These are phyloP conservation scores for Thalpophila matura DNA, from an alignment of 2,888 invertebrate genomes.

Conservation along the genomic window DNA sequence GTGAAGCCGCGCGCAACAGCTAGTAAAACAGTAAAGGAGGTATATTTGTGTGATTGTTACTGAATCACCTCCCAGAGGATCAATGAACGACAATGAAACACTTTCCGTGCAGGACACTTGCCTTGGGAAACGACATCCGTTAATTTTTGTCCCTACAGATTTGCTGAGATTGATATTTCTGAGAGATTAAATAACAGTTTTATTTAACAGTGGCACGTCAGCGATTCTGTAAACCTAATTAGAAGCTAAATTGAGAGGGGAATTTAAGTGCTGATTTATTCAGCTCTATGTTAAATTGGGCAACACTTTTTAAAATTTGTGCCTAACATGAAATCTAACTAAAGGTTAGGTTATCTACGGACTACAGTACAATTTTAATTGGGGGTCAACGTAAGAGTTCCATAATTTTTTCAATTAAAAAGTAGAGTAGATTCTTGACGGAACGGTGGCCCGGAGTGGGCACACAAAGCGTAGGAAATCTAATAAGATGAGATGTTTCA, in stretches of 20 bases:
- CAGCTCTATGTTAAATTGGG: slow-evolving; percentile 9
- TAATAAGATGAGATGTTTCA: too few species aligned
- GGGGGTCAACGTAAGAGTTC: too few species aligned
- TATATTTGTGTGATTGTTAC: slow-evolving; percentile 53
- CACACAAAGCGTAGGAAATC: background rate
- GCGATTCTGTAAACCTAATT: slow-evolving; percentile 44
- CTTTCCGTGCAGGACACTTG: slow-evolving; percentile 43
- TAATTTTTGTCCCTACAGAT: slow-evolving; percentile 54
- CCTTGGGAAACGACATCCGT: slow-evolving; percentile 44
- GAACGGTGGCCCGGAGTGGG: background rate
- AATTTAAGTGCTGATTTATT: slow-evolving; percentile 32
- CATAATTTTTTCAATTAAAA: too few species aligned
- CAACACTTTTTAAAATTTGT: slow-evolving; percentile 27
- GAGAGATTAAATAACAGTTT: slow-evolving; percentile 37
- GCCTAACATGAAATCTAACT: background rate
- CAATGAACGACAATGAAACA: slow-evolving; percentile 50
- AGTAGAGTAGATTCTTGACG: too few species aligned
- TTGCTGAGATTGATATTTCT: slow-evolving; percentile 36
- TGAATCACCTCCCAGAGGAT: slow-evolving; percentile 49
- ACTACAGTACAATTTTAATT: too few species aligned
- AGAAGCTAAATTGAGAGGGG: slow-evolving; percentile 22
- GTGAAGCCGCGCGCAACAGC: slow-evolving; percentile 21
- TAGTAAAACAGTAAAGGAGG: slow-evolving; percentile 31
- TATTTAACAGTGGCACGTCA: slow-evolving; percentile 20
- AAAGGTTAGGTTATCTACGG: background rate